These are phyloP conservation scores for Dryomyza anilis DNA, from an alignment of 2,888 invertebrate species.

Conservation along the genomic window DNA sequence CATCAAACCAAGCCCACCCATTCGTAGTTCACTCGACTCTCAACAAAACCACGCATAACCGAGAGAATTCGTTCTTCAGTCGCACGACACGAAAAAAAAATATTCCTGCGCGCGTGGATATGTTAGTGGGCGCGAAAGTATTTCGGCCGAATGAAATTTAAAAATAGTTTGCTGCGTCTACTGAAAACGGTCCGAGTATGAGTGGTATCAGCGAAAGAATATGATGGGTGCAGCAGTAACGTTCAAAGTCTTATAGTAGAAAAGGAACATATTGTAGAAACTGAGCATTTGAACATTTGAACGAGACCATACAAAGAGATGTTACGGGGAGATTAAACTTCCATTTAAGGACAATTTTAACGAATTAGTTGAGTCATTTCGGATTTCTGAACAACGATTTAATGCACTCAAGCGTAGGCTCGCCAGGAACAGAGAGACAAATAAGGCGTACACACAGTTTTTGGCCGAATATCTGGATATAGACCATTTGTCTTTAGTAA, in stretches of 20 bases:
- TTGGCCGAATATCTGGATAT: slow-evolving; percentile 10
- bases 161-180: neutral
- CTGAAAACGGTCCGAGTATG: slow-evolving; percentile 14
- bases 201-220: slow-evolving; percentile 1
- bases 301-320: slow-evolving; percentile 12
- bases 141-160: slow-evolving; percentile 14
- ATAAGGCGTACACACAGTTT: slow-evolving; percentile 10
- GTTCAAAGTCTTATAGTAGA: neutral
- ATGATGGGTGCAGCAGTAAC: neutral
- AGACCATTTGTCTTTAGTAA: slow-evolving; percentile 12
- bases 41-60: too few relatives aligned
- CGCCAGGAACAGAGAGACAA: neutral
- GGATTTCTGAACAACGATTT: slow-evolving; percentile 13
- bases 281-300: neutral
- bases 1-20: too few relatives aligned
- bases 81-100: too few relatives aligned
- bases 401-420: slow-evolving; percentile 3
- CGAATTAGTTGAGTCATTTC: slow-evolving; percentile 19
- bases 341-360: too few relatives aligned
- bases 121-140: slow-evolving; percentile 14
- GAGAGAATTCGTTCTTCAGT: too few relatives aligned
- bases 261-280: neutral
- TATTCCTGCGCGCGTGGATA: slow-evolving; percentile 19
- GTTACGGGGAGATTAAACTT: slow-evolving; percentile 17
- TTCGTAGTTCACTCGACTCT: too few relatives aligned